Conservation (phyloP, 2,113 vertebrate genomes). For the Arizona elegans region DNA sequence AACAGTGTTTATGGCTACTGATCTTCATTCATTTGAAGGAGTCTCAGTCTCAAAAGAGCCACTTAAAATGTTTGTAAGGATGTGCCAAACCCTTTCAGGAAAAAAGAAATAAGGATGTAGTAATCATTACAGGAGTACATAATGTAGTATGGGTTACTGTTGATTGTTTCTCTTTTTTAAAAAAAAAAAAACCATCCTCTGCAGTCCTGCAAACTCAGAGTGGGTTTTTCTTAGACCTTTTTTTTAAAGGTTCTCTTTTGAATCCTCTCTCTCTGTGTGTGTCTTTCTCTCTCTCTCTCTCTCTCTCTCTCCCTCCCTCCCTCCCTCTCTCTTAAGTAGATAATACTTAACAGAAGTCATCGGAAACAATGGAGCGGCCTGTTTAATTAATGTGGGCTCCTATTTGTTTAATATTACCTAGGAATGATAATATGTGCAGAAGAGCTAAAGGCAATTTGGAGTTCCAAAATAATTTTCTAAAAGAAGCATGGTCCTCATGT, state of each 20-base stretch:
- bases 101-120: slow-evolving; percentile 41
- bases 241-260: slow-evolving; percentile 20
- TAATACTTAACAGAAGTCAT: slow-evolving; percentile 24
- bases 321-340: slow-evolving; percentile 29
- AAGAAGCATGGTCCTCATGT: slow-evolving; percentile 45
- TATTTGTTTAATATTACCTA: slow-evolving; percentile 37
- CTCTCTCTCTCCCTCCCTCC: background rate
- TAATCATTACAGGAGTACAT: slow-evolving; percentile 55
- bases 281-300: background rate
- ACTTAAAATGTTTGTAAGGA: slow-evolving; percentile 54
- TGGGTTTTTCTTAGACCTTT: background rate
- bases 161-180: background rate
- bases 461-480: slow-evolving; percentile 38
- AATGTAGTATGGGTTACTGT: slow-evolving; percentile 36
- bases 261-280: slow-evolving; percentile 26
- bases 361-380: slow-evolving; percentile 36
- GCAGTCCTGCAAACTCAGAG: background rate
- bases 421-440: slow-evolving; percentile 42
- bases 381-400: slow-evolving; percentile 26
- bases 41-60: slow-evolving; percentile 36
- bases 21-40: slow-evolving; percentile 35
- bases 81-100: slow-evolving; percentile 44
- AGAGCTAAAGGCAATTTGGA: slow-evolving; percentile 36
- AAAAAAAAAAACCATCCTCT: background rate
- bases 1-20: slow-evolving; percentile 33